Conservation (phyloP, 2,797 vertebrate species). For the Poeciliopsis turneri region DNA sequence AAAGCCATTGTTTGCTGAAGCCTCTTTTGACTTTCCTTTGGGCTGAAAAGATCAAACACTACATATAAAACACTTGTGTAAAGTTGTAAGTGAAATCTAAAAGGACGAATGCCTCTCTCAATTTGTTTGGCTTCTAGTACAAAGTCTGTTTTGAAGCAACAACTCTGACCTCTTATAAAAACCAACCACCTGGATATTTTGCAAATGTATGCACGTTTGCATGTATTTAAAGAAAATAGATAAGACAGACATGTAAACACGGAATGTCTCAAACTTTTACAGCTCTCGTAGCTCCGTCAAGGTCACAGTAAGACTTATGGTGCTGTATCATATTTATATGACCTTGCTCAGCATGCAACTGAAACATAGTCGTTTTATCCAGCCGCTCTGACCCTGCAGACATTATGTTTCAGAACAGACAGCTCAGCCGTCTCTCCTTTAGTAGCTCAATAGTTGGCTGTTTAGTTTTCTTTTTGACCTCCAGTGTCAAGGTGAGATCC, state of each 20-base stretch:
- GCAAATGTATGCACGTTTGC: not conserved
- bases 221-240: not conserved
- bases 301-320: not conserved
- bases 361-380: not conserved
- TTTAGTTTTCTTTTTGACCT: not conserved
- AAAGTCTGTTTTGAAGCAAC: not conserved
- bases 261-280: not conserved
- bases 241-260: not conserved
- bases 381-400: not conserved
- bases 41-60: not conserved
- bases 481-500: not conserved
- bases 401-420: not conserved
- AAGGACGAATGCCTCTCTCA: not conserved
- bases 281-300: not conserved
- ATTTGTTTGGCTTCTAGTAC: not conserved
- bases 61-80: not conserved
- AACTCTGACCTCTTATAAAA: not conserved
- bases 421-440: not conserved
- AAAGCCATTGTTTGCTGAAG: not conserved
- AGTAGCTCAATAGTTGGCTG: not conserved
- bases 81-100: not conserved
- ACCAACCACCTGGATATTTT: not conserved
- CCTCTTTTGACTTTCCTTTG: not conserved
- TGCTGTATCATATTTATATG: not conserved
- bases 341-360: not conserved